Evolutionary conservation across 64 coral and sea anemone genomes (phyloP).

Genomic region (Stichodactyla mertensii): DNA sequence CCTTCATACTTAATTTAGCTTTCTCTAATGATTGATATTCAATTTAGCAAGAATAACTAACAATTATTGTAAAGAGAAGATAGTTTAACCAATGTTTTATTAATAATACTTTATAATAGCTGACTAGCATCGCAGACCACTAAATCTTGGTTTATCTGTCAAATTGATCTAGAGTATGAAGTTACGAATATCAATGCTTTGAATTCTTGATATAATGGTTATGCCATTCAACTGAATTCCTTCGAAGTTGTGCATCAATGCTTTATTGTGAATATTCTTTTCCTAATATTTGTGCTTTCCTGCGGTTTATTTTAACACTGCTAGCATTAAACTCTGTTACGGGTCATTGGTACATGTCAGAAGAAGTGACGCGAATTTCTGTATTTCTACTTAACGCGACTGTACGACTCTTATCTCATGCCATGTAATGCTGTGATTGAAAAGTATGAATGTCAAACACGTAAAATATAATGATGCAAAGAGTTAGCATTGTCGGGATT

Average conservation of each 20-base stretch:
- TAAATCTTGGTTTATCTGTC: not conserved
- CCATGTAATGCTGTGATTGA: not conserved
- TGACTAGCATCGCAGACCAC: too few relatives aligned
- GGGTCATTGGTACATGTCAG: not conserved
- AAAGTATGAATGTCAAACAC: too few relatives aligned
- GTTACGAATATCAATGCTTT: not conserved
- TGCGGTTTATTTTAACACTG: not conserved
- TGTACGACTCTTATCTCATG: not conserved
- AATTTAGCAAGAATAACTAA: not conserved
- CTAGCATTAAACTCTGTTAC: not conserved
- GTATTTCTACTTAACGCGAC: not conserved
- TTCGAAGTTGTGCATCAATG: not conserved
- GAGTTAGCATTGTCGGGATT: too few relatives aligned
- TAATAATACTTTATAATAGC: too few relatives aligned
- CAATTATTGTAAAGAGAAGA: not conserved
- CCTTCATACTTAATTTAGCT: not conserved
- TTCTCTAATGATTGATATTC: not conserved
- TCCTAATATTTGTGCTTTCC: not conserved
- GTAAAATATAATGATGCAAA: too few relatives aligned
- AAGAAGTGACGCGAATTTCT: not conserved
- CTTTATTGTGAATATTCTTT: not conserved
- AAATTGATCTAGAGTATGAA: conserved; percentile 1
- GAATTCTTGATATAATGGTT: not conserved
- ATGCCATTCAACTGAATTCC: not conserved
- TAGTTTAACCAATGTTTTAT: too few relatives aligned